A percentile compares a stretch with the other conserved stretches of the same genome.
These are phyloP conservation scores for Lasaia peninsularis DNA, from an alignment of 1,140 invertebrate genomes.

Conservation along the genomic window DNA sequence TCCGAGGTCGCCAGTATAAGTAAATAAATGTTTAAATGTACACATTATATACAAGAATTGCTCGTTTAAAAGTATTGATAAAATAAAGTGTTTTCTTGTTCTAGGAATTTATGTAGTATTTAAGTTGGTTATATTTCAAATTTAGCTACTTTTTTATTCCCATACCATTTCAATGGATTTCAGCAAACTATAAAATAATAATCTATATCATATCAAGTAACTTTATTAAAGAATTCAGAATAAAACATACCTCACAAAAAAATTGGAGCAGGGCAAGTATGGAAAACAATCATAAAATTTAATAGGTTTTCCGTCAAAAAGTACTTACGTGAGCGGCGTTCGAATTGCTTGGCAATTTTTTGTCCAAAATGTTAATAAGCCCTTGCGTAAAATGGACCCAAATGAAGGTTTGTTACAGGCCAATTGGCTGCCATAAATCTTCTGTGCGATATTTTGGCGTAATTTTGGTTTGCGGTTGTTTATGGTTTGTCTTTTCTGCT, in stretches of 20 bases:
- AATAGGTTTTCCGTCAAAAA: conserved; percentile 73
- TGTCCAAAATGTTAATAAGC: conserved; percentile 50
- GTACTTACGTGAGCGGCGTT: conserved; percentile 59
- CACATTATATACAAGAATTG: too few relatives aligned
- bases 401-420: conserved; percentile 23
- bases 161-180: neutral
- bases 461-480: conserved; percentile 18
- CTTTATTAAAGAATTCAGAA: conserved; percentile 24
- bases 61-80: too few relatives aligned
- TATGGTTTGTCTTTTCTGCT: conserved; percentile 16
- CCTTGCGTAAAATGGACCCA: conserved; percentile 22
- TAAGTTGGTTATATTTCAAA: too few relatives aligned
- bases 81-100: too few relatives aligned
- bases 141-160: too few relatives aligned
- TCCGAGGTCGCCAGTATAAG: too few relatives aligned
- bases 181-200: neutral
- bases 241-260: conserved; percentile 52
- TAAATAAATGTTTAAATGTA: too few relatives aligned
- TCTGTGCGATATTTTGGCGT: conserved; percentile 19
- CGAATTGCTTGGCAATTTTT: conserved; percentile 46
- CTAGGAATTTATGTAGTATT: too few relatives aligned
- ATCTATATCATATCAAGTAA: conserved; percentile 43
- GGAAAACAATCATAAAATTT: conserved; percentile 74
- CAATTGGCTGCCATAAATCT: conserved; percentile 25
- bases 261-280: conserved; percentile 73